These are phyloP conservation scores for Amphiprion ocellaris DNA, from an alignment of 2,113 vertebrate species.

Conservation along the genomic window DNA sequence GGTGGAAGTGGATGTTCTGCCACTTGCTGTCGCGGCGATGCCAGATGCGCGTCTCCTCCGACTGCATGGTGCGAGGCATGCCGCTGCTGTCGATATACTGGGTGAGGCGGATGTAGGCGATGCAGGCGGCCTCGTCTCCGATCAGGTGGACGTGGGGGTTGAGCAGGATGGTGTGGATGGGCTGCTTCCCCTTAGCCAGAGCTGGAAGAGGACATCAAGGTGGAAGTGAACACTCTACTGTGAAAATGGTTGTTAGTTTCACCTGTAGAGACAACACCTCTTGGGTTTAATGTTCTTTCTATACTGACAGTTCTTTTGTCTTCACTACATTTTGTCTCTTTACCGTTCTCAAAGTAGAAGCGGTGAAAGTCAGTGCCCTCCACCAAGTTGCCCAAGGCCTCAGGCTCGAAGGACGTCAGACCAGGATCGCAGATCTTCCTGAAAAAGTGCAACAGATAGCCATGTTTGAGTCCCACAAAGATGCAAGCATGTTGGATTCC, in stretches of 20 bases:
- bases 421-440: slow-evolving; percentile 99
- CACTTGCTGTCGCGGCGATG: slow-evolving; percentile 96
- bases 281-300: no score
- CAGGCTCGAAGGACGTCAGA: slow-evolving; percentile 96
- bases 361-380: slow-evolving; percentile 98
- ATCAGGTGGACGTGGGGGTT: slow-evolving; percentile 97
- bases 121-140: slow-evolving; percentile 96
- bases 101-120: slow-evolving; percentile 95
- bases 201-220: slow-evolving; percentile 75
- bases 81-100: slow-evolving; percentile 93
- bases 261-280: no score
- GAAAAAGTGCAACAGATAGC: slow-evolving; percentile 3
- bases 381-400: slow-evolving; percentile 96
- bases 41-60: slow-evolving; percentile 97
- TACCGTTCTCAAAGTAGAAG: slow-evolving; percentile 98
- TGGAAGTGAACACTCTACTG: no score
- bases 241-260: no score
- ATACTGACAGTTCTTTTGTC: no score
- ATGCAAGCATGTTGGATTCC: not conserved
- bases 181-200: slow-evolving; percentile 91
- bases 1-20: slow-evolving; percentile 99
- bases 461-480: not conserved
- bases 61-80: slow-evolving; percentile 96
- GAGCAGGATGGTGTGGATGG: slow-evolving; percentile 96
- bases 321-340: not conserved